These are phyloP conservation scores for Sitta carolinensis DNA, from an alignment of 2,797 vertebrate genomes.

Conservation along the genomic window DNA sequence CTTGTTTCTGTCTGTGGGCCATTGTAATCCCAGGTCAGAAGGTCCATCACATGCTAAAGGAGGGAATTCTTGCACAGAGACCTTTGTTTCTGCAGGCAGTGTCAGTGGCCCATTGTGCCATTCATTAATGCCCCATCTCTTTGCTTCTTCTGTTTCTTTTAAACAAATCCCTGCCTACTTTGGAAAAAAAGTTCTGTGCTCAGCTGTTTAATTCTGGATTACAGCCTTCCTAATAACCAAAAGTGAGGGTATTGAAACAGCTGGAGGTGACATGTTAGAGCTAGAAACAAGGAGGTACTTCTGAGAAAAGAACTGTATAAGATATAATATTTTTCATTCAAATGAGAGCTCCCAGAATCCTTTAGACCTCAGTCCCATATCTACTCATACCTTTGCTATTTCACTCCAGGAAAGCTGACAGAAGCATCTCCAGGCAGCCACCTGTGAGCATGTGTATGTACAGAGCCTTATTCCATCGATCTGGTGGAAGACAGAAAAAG, in stretches of 20 bases:
- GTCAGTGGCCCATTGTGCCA: not conserved
- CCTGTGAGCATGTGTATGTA: not conserved
- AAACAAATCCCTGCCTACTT: not conserved
- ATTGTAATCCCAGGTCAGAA: not conserved
- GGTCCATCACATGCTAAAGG: not conserved
- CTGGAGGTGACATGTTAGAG: not conserved
- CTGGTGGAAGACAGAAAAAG: not conserved
- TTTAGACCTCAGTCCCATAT: not conserved
- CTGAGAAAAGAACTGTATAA: not conserved
- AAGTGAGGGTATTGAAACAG: not conserved
- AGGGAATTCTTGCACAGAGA: not conserved
- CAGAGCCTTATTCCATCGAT: not conserved
- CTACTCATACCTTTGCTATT: not conserved
- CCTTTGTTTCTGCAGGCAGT: conserved; percentile 13
- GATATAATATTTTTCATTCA: not conserved
- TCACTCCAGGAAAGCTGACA: not conserved
- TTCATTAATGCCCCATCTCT: not conserved
- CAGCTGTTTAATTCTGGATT: not conserved
- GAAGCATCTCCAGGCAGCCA: not conserved
- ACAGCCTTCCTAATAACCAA: not conserved
- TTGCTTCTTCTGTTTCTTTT: not conserved
- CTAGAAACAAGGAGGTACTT: not conserved
- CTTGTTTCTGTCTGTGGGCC: not conserved
- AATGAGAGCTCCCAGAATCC: not conserved
- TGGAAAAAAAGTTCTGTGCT: not conserved